Evolutionary conservation across 2,113 vertebrate species (phyloP).

Genomic region (Leptocoma aspasia): DNA sequence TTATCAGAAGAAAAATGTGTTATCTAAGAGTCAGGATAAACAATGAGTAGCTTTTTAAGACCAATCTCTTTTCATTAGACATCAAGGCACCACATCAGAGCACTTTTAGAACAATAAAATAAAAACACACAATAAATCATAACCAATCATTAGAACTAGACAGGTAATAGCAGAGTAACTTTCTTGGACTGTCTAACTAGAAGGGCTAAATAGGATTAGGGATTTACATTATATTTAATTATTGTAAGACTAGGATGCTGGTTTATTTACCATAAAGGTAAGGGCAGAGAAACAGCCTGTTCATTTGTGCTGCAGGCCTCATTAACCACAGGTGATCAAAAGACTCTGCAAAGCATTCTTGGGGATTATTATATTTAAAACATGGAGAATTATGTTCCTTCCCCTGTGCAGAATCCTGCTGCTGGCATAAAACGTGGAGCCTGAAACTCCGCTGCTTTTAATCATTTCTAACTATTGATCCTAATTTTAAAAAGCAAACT

Average conservation of each 20-base stretch:
- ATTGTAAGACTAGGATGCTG: constrained; percentile 71
- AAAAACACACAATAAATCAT: constrained; percentile 81
- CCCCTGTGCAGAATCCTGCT: constrained; percentile 10
- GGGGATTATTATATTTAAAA: constrained; percentile 54
- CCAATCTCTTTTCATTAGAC: constrained; percentile 91
- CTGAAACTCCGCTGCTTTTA: constrained; percentile 19
- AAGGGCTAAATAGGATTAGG: constrained; percentile 79
- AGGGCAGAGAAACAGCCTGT: constrained; percentile 66
- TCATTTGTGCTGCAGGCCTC: constrained; percentile 62
- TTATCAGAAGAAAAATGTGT: constrained; percentile 92
- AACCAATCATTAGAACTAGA: constrained; percentile 82
- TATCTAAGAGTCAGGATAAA: constrained; percentile 88
- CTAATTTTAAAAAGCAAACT: constrained; percentile 74
- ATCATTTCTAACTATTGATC: constrained; percentile 67
- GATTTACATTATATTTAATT: constrained; percentile 82
- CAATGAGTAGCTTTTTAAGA: constrained; percentile 82
- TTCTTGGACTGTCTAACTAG: constrained; percentile 73
- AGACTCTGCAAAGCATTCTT: constrained; percentile 41
- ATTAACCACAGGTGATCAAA: constrained; percentile 78
- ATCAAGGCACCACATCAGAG: constrained; percentile 94
- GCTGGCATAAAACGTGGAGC: background rate
- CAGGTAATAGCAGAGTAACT: constrained; percentile 83
- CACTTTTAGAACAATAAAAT: constrained; percentile 84
- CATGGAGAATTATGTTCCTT: constrained; percentile 30
- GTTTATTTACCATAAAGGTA: constrained; percentile 81